Evolutionary conservation across 2,888 invertebrate species (phyloP).

Genomic region (Volucella zonaria): DNA sequence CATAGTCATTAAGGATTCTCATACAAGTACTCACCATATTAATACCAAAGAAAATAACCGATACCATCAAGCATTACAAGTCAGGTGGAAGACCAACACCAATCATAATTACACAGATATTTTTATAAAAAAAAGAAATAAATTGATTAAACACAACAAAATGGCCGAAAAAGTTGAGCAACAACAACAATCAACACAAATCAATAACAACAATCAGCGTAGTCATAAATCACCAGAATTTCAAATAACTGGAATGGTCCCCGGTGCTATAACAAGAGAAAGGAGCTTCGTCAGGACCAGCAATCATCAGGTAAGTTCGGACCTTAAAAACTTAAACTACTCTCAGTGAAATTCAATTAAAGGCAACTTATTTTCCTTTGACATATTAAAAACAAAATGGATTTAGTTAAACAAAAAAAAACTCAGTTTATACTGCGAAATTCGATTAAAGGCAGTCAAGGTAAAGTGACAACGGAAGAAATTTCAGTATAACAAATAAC

Average conservation of each 20-base stretch:
- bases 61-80: constrained; percentile 24
- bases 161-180: constrained; percentile 82
- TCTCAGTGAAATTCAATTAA: no score
- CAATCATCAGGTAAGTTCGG: constrained; percentile 83
- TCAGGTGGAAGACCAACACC: constrained; percentile 35
- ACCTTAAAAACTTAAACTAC: not conserved
- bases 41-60: constrained; percentile 63
- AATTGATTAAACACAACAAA: constrained; percentile 38
- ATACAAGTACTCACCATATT: constrained; percentile 40
- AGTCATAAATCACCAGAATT: constrained; percentile 81
- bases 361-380: no score
- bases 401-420: no score
- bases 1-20: constrained; percentile 55
- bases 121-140: constrained; percentile 1
- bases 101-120: constrained; percentile 1
- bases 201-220: constrained; percentile 78
- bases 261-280: constrained; percentile 86
- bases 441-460: no score
- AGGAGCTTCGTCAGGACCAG: constrained; percentile 87
- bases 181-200: constrained; percentile 75
- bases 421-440: no score
- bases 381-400: no score
- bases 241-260: constrained; percentile 78
- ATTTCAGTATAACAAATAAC: no score
- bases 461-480: no score